Conservation (phyloP, 2,888 invertebrate genomes). For the Apocheima hispidaria region DNA sequence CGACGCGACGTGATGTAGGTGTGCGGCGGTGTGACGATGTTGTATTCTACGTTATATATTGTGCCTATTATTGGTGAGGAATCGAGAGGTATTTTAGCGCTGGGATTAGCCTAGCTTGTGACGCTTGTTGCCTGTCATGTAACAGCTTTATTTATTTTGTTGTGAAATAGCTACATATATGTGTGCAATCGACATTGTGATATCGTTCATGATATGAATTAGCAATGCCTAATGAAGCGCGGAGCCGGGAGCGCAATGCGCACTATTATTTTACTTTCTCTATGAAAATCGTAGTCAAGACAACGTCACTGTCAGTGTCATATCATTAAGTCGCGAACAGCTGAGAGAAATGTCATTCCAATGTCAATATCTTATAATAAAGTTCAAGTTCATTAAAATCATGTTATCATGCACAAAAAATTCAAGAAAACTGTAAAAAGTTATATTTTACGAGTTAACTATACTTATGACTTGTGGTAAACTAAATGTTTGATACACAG, state of each 20-base stretch:
- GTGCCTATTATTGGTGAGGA: neutral
- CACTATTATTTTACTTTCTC: neutral
- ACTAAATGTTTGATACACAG: neutral
- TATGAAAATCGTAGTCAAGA: neutral
- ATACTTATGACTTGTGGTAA: neutral
- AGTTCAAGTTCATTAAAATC: too few species aligned
- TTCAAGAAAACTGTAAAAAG: neutral
- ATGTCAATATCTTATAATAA: slow-evolving; percentile 5
- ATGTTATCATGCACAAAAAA: too few species aligned
- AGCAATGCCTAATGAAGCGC: too few species aligned
- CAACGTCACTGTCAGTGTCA: neutral
- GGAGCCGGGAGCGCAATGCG: too few species aligned
- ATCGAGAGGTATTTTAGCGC: neutral
- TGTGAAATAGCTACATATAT: neutral
- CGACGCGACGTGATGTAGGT: neutral
- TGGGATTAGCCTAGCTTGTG: neutral
- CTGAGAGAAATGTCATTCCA: neutral
- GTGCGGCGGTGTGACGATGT: slow-evolving; percentile 2
- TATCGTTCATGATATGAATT: too few species aligned
- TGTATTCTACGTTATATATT: neutral
- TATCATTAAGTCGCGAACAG: neutral
- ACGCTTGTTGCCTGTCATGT: neutral
- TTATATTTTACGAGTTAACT: neutral
- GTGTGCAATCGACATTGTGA: neutral
- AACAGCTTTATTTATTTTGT: slow-evolving; percentile 9